A percentile compares a stretch with the other conserved stretches of the same genome.
phyloP scores from a whole-genome alignment of 2,888 invertebrate species.

The Thysanoteuthis rhombus region DNA sequence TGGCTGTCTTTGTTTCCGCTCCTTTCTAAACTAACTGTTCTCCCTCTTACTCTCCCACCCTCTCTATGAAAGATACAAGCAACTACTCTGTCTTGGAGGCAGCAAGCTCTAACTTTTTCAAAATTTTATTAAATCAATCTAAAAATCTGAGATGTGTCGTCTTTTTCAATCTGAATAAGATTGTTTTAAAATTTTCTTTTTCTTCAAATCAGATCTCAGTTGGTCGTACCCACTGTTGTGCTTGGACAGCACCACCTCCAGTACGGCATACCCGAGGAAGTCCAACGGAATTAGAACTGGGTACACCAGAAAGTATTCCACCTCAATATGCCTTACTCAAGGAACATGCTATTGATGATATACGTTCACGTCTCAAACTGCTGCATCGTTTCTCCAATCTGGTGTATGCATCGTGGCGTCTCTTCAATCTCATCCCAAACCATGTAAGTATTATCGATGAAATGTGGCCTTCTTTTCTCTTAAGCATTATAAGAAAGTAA shows the following conservation, averaged over 20 bases:
- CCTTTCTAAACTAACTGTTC: too few species aligned
- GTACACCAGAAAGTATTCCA: conserved; percentile 72
- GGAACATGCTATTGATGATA: conserved; percentile 70
- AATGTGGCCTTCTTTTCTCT: too few species aligned
- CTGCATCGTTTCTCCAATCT: conserved; percentile 75
- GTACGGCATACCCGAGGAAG: conserved; percentile 70
- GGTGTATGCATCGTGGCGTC: conserved; percentile 73
- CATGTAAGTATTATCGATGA: conserved; percentile 47
- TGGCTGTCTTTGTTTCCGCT: too few species aligned
- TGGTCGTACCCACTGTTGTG: conserved; percentile 75
- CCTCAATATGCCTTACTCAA: conserved; percentile 73
- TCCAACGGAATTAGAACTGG: conserved; percentile 71
- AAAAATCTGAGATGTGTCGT: too few species aligned
- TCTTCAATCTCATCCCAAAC: conserved; percentile 55
- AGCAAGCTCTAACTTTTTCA: too few species aligned
- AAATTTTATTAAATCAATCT: too few species aligned
- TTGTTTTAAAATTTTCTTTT: neutral
- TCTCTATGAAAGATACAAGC: too few species aligned
- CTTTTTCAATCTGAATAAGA: neutral
- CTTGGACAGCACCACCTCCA: conserved; percentile 73
- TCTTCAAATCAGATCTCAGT: conserved; percentile 71
- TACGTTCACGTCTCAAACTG: conserved; percentile 72
- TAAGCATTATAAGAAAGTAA: too few species aligned
- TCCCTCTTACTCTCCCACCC: too few species aligned
- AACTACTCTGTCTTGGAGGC: too few species aligned